Evolutionary conservation across 2,888 invertebrate species (phyloP), one percentile per base, ranked within the genome.

Genomic region (Synanthedon andrenaeformis): DNA sequence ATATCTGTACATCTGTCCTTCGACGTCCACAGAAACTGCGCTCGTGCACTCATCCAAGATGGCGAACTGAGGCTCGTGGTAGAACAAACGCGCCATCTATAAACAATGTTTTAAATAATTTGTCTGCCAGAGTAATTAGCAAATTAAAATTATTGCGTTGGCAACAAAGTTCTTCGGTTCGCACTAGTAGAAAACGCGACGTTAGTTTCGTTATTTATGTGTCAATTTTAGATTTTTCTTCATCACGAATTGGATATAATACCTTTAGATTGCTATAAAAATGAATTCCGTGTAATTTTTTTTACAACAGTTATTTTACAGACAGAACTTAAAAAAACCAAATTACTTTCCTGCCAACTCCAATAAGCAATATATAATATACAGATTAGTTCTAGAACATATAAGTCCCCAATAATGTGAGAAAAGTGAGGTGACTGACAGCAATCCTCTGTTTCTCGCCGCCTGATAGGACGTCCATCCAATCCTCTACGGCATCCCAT

Each of bases 31-130:
- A 52, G 97, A 98, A 0, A 99, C 99, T 0, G 99, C 99, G 76
- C 97, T 97, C 1, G 99, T 99, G 75, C 99, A 99, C 79, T 99
- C 99, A 72, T 99, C 99, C 64, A 99, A 87, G 68, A 99, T 99
- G 11, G 99, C 99, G 87, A 99, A 99, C 84, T 98, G 98, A 0
- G 99, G 99, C 73, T 92, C 92, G 81, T 99, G 98, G 86, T 99
- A 99, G 86, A 99, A 98, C 59, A 99, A 88, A 13, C 98, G 91
- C 12, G 98, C 97, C 98, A 99, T 99, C 90, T 94, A 70, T 6
- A 45, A 45, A 45, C 45, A 45, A 1, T 12, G n/a, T 13, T 35
- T 35, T 3, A 28, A 28, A 28, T 28, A 8, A 23, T 23, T 23
- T 23, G 5, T 23, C 5, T 23, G 5, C 17, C 17, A 2, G 17